phyloP scores from a whole-genome alignment of 2,888 invertebrate genomes.

The Branchellion lobata region DNA sequence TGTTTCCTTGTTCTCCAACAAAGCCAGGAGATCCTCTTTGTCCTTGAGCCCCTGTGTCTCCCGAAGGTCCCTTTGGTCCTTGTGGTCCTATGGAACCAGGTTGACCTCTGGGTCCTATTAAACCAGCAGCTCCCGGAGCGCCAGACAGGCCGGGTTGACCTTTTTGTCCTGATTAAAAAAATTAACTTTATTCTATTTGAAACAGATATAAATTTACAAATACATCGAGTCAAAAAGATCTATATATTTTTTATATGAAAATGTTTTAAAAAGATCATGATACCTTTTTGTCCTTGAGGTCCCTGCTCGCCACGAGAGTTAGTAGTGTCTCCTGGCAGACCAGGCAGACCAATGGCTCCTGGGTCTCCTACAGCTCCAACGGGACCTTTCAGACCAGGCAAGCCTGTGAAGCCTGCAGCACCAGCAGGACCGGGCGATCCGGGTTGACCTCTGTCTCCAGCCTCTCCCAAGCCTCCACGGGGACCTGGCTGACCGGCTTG shows the following conservation, averaged over 20 bases:
- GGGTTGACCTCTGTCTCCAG: slow-evolving; percentile 44
- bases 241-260: neutral
- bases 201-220: no score
- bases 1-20: slow-evolving; percentile 45
- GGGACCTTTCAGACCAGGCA: slow-evolving; percentile 41
- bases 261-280: no score
- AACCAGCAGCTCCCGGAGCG: slow-evolving; percentile 47
- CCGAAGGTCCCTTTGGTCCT: slow-evolving; percentile 52
- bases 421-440: slow-evolving; percentile 32
- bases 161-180: slow-evolving; percentile 39
- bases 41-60: slow-evolving; percentile 44
- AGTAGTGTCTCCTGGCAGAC: slow-evolving; percentile 24
- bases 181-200: no score
- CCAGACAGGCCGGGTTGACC: slow-evolving; percentile 49
- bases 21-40: slow-evolving; percentile 46
- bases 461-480: slow-evolving; percentile 47
- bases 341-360: slow-evolving; percentile 41
- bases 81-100: slow-evolving; percentile 55
- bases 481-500: slow-evolving; percentile 43
- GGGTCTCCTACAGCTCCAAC: slow-evolving; percentile 45
- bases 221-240: neutral
- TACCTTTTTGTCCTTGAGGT: slow-evolving; percentile 23
- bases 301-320: slow-evolving; percentile 45
- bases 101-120: slow-evolving; percentile 43
- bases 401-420: slow-evolving; percentile 43